These are phyloP conservation scores for Hippopotamus amphibius DNA, from an alignment of 2,113 vertebrate species.

Conservation along the genomic window DNA sequence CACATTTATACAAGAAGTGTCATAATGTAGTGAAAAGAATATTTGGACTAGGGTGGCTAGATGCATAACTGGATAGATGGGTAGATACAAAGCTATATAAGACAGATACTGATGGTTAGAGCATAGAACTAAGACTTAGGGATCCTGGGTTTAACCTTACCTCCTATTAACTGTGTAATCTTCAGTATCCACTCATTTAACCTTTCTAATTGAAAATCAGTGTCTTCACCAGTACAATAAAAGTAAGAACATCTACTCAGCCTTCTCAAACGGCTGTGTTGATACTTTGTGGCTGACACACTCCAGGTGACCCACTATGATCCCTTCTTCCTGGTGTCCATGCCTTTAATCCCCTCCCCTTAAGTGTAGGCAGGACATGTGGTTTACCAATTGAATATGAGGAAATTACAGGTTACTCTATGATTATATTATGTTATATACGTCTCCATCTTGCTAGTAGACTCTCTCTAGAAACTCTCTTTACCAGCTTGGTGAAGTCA, in stretches of 20 bases:
- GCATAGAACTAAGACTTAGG: background rate
- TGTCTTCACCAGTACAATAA: background rate
- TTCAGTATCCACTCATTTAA: constrained; percentile 5
- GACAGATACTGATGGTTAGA: background rate
- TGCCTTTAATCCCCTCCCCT: background rate
- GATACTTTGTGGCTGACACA: background rate
- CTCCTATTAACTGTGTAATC: background rate
- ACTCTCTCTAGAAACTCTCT: background rate
- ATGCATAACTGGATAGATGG: background rate
- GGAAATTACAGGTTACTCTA: background rate
- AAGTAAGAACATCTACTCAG: background rate
- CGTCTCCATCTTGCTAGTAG: background rate
- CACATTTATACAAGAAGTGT: background rate
- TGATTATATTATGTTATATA: background rate
- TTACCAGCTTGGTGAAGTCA: background rate
- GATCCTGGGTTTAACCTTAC: background rate
- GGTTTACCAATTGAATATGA: background rate
- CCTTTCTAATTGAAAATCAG: background rate
- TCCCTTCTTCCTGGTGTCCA: background rate
- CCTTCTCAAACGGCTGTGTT: background rate
- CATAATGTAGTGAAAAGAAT: background rate
- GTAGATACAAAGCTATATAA: background rate
- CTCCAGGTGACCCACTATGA: background rate
- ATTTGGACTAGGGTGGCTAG: background rate
- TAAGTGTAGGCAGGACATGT: background rate